Evolutionary conservation across 2,888 invertebrate genomes (phyloP), one percentile per base, ranked within the genome.

Genomic region (Nowickia ferox): DNA sequence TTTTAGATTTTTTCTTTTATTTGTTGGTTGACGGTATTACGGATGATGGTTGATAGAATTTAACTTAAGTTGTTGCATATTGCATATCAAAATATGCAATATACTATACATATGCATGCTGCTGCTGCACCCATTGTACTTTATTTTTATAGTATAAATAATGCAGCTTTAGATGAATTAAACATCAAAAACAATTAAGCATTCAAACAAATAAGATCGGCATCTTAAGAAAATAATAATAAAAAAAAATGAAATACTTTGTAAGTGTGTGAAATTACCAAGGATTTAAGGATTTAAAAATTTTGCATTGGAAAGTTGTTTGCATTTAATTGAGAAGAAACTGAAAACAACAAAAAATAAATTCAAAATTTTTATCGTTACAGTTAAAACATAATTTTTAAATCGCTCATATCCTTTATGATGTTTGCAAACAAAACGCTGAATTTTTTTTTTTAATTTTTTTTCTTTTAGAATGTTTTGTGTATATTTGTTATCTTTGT

Each of bases 201-300:
- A 68, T 76, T 86, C 83, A 80, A 66, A 80, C 76, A 76, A 80
- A 83, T 76, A 83, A 86, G 79, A 86, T 83, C 86, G 75, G 63
- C 68, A 83, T 86, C 72, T 80, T 86, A 76, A 57, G 44, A 61
- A 71, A 71, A 51, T 44, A 71, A 42, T 38, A 65, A 82, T 72
- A n/a, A 51, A 19, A 59, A 48, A 86, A 84, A 78, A 88, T 88
- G 88, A 88, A 88, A 87, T 88, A 84, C 69, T 78, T 88, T 57
- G 88, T 88, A 84, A 88, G 88, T 85, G 68, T 15, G 22, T 38
- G 9, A 76, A 53, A 44, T 17, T 30, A 10, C 38, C 17, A 72
- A 71, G 30, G 9, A 38, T 17, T 30, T 10, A 69, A 69, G 17
- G 15, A 68, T 40, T 42, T 17, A 57, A 51, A 57, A 5, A 13